phyloP scores from a whole-genome alignment of 2,113 vertebrate species.

The Hystrix cristata region DNA sequence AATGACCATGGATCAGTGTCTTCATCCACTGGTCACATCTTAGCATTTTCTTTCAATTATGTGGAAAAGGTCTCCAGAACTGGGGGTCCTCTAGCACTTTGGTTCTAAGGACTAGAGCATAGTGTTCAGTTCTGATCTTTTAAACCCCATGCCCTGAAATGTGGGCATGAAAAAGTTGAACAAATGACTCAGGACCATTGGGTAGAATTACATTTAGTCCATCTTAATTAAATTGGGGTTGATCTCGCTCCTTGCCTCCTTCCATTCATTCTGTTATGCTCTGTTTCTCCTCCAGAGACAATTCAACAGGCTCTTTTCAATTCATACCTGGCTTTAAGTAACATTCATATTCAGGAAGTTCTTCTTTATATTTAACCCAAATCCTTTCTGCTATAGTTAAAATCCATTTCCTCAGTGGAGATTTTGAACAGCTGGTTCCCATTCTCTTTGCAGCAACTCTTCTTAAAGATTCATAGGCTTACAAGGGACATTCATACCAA shows the following conservation, averaged over 20 bases:
- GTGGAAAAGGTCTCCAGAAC: background rate
- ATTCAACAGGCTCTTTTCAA: conserved; percentile 48
- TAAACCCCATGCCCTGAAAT: background rate
- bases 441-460: conserved; percentile 64
- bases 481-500: conserved; percentile 57
- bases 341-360: conserved; percentile 71
- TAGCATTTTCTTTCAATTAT: background rate
- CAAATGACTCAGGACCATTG: background rate
- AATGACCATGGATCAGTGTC: background rate
- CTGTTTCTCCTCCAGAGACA: conserved; percentile 42
- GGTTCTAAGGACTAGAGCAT: background rate
- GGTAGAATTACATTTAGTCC: conserved; percentile 13
- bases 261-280: background rate
- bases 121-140: background rate
- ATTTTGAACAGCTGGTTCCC: conserved; percentile 80
- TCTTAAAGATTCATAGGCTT: conserved; percentile 74
- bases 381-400: conserved; percentile 73
- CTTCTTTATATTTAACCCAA: conserved; percentile 75
- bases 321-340: conserved; percentile 64
- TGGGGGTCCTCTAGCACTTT: background rate
- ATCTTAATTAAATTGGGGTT: background rate
- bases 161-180: background rate
- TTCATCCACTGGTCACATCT: background rate
- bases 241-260: background rate
- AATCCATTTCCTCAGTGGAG: conserved; percentile 70